Base-by-base conservation (phyloP, 2,888 invertebrate genomes). In the Andrena dorsata region DNA sequence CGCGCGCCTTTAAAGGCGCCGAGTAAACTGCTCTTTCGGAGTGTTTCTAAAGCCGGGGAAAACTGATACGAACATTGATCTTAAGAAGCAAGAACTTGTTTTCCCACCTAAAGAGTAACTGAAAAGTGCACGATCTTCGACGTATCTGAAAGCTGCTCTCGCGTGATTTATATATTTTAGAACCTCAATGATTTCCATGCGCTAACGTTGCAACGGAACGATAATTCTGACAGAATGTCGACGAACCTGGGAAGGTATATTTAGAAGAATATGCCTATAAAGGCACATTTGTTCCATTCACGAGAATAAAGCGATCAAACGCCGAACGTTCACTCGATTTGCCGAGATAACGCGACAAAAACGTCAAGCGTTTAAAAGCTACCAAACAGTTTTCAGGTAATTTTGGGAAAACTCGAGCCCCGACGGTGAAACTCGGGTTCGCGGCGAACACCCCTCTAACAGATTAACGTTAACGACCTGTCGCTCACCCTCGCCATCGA, bases 391-490 rank as follows among this genome's bases (percentile, higher is more conserved):
- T 41, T 41, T 41, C 41, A 16, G 41, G 41, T 41, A 41, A 41
- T 41, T 41, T 41, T 41, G 1, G 41, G 41, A 16, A 41, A 41
- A 5, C 41, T 5, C 41, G n/a, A 51, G 20, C 26, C 56, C 56
- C 23, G 4, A 26, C 56, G 23, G 56, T 56, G 23, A 26, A 56
- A 10, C 23, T 32, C 35, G 8, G 23, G 20, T 68, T 20, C 32
- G 10, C 20, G 13, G 13, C 74, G 60, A 75, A 30, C 75, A 41
- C 41, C 76, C 63, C 30, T 32, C 47, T 10, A 49, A 56, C 7
- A 28, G 56, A 76, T 69, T 75, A 79, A 56, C 68, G 53, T 76
- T 47, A 75, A 68, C 74, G 60, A 49, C 51, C 56, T 75, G 53
- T 28, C 53, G 78, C 58, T 65, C 74, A 23, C 41, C 77, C 74